Percentiles rank a stretch among this genome's conserved stretches.
These are phyloP conservation scores for Vulpes vulpes DNA, from an alignment of 2,113 vertebrate species.

Conservation along the genomic window DNA sequence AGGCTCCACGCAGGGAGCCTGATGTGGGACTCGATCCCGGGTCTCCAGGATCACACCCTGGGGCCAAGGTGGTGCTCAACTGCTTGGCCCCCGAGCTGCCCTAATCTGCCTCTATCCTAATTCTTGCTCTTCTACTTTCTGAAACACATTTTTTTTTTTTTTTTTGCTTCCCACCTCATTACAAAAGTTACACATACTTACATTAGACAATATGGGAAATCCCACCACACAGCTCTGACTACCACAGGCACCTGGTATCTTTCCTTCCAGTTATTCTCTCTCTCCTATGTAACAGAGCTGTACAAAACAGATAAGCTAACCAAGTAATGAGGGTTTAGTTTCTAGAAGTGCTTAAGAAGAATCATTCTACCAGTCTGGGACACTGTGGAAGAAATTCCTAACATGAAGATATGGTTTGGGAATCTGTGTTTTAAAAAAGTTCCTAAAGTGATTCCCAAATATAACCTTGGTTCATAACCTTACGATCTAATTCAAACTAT, in stretches of 20 bases:
- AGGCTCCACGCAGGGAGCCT: too few species aligned
- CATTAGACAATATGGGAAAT: background rate
- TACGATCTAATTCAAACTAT: slow-evolving; percentile 2
- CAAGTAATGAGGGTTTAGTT: background rate
- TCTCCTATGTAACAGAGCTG: background rate
- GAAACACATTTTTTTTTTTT: background rate
- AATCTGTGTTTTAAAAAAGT: background rate
- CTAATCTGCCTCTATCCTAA: background rate
- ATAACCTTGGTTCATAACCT: background rate
- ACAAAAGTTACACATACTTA: background rate
- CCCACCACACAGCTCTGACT: background rate
- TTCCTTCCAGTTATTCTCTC: background rate
- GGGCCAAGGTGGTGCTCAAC: too few species aligned
- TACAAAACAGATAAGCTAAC: background rate
- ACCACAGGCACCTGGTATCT: background rate
- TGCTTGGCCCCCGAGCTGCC: too few species aligned
- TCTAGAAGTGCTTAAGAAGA: background rate
- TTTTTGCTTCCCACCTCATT: background rate
- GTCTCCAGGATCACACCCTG: too few species aligned
- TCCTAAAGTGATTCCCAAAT: background rate
- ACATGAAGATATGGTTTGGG: background rate
- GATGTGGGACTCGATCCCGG: too few species aligned
- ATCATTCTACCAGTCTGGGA: background rate
- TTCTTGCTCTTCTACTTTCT: background rate
- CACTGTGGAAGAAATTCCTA: background rate